phyloP scores from a whole-genome alignment of 2,113 vertebrate genomes.

The Pholis gunnellus region DNA sequence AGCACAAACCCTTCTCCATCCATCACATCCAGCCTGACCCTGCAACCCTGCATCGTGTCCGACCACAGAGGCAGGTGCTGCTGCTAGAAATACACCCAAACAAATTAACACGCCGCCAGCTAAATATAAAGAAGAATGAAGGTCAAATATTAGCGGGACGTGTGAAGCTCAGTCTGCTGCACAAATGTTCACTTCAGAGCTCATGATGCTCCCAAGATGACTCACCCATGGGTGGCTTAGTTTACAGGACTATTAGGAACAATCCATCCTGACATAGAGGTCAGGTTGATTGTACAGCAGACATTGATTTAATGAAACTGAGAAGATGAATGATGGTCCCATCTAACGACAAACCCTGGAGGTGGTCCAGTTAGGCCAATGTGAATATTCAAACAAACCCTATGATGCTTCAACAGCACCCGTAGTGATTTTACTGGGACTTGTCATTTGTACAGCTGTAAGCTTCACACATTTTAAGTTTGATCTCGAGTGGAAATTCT shows the following conservation, averaged over 20 bases:
- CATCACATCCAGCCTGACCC: conserved; percentile 50
- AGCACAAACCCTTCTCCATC: conserved; percentile 58
- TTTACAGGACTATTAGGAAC: background rate
- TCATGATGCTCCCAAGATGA: background rate
- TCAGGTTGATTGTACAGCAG: background rate
- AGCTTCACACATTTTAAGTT: background rate
- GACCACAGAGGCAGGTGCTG: conserved; percentile 68
- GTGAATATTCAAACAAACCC: background rate
- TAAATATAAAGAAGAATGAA: conserved; percentile 71
- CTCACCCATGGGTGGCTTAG: conserved; percentile 7
- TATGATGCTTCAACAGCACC: background rate
- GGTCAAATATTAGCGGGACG: conserved; percentile 35
- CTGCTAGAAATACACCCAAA: conserved; percentile 56
- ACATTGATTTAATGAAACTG: background rate
- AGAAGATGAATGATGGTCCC: background rate
- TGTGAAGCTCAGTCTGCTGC: background rate
- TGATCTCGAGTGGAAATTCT: background rate
- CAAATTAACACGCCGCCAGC: conserved; percentile 24
- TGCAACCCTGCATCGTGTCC: conserved; percentile 38
- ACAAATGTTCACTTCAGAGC: conserved; percentile 18
- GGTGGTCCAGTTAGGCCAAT: background rate
- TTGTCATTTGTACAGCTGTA: background rate
- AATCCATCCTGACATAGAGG: background rate
- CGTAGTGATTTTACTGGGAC: background rate
- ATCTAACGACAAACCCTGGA: background rate